Conservation (phyloP, 2,113 vertebrate genomes). For the Dromiciops gliroides region DNA sequence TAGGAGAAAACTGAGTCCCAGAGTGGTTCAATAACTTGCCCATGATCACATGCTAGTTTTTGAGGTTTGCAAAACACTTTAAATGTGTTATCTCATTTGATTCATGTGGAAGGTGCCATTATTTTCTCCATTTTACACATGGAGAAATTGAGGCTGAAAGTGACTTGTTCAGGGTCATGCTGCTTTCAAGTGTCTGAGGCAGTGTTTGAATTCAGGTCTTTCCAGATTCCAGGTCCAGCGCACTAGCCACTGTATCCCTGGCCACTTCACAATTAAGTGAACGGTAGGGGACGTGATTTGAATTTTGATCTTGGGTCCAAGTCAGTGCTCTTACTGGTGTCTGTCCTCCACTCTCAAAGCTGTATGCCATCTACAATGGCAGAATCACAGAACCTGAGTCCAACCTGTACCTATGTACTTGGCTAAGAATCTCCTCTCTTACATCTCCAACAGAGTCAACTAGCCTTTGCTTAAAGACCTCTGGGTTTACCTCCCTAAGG, state of each 20-base stretch:
- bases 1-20: not conserved
- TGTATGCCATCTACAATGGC: not conserved
- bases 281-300: not conserved
- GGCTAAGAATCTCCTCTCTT: not conserved
- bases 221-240: not conserved
- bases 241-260: not conserved
- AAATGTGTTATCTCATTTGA: not conserved
- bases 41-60: not conserved
- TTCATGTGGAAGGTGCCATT: not conserved
- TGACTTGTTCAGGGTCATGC: not conserved
- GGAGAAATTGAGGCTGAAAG: not conserved
- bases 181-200: not conserved
- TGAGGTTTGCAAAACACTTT: not conserved
- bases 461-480: not conserved
- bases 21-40: not conserved
- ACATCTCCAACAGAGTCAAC: not conserved
- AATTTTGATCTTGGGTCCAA: not conserved
- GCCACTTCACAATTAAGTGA: not conserved
- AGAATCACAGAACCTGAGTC: not conserved
- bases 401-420: not conserved
- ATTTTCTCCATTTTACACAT: not conserved
- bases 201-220: not conserved
- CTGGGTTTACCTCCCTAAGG: not conserved
- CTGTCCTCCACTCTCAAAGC: not conserved
- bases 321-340: not conserved